phyloP scores from a whole-genome alignment of 2,113 vertebrate species.

The Potamarius usumacintae region DNA sequence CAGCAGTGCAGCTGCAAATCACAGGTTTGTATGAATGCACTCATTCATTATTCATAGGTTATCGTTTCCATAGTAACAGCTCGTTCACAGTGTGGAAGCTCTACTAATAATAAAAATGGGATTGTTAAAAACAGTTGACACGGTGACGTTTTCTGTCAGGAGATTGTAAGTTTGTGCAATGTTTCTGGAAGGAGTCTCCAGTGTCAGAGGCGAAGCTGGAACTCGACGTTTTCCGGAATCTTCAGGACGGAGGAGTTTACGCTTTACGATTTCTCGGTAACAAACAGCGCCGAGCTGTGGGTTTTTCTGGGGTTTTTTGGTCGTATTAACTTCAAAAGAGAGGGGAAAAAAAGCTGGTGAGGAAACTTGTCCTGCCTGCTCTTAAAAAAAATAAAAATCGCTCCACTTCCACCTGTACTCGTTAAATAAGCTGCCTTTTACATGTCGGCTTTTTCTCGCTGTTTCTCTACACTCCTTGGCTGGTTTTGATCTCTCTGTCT shows the following conservation, averaged over 20 bases:
- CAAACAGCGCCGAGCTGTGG: not conserved
- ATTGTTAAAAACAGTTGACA: not conserved
- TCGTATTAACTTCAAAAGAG: not conserved
- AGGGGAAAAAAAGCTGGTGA: too few species aligned
- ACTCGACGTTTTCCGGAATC: not conserved
- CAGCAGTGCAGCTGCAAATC: not conserved
- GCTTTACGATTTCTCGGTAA: not conserved
- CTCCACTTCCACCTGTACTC: constrained; percentile 1
- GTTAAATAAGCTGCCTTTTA: not conserved
- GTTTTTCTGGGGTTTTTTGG: not conserved
- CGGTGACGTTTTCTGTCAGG: not conserved
- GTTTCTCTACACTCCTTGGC: not conserved
- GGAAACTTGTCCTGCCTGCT: not conserved
- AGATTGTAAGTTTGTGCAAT: not conserved
- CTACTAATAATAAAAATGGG: not conserved
- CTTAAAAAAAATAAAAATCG: not conserved
- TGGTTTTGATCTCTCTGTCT: not conserved
- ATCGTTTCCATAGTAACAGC: not conserved
- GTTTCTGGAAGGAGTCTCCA: not conserved
- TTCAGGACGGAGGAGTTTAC: not conserved
- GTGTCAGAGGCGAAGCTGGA: not conserved
- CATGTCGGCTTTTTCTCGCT: not conserved
- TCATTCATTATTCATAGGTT: not conserved
- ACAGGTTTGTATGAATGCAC: not conserved
- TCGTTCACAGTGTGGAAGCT: not conserved